Base-by-base conservation (phyloP, 2,888 invertebrate genomes). In the Harpalus rubripes region DNA sequence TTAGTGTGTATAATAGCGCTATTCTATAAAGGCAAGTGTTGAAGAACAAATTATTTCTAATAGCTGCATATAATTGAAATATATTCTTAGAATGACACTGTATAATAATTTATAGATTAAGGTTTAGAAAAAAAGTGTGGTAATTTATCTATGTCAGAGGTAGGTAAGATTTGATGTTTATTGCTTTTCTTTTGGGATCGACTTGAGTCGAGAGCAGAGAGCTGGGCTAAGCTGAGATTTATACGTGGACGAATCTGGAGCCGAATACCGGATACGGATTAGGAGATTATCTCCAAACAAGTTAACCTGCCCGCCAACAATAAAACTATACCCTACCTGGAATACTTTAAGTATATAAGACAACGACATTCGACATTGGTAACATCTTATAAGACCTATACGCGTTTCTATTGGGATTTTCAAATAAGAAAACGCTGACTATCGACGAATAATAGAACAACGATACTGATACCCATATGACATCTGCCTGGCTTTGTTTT, bases 281-380 rank as follows among this genome's bases (percentile, higher is more conserved):
- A 74, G 72, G 72, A 74, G 72, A 74, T 74, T 41, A 74, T 74
- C 72, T 12, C 44, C 41, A 74, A 74, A 74, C 72, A 74, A 74
- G 72, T 74, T 74, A 74, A 74, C 72, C 72, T 74, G 72, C 16
- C 44, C 72, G 44, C 32, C 15, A 44, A 74, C 41, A 74, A 74
- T 74, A 74, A 74, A 74, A 44, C 68, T 39, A 63, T 39, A 44
- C 72, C 12, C 72, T 74, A 74, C 72, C 72, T 74, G 72, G 15
- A 52, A 44, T 68, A 74, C 72, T 44, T 74, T 44, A 16, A 22
- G 1, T 7, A 74, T 74, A 74, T 44, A 44, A 8, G 16, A 18
- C 0, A 10, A 1, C 32, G 12, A 65, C 65, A 10, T 44, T 10
- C 32, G 12, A 65, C 65, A 10, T 44, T 10, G 44, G 44, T 1